These are phyloP conservation scores for Oreochromis aureus DNA, from an alignment of 2,113 vertebrate species.

Conservation along the genomic window DNA sequence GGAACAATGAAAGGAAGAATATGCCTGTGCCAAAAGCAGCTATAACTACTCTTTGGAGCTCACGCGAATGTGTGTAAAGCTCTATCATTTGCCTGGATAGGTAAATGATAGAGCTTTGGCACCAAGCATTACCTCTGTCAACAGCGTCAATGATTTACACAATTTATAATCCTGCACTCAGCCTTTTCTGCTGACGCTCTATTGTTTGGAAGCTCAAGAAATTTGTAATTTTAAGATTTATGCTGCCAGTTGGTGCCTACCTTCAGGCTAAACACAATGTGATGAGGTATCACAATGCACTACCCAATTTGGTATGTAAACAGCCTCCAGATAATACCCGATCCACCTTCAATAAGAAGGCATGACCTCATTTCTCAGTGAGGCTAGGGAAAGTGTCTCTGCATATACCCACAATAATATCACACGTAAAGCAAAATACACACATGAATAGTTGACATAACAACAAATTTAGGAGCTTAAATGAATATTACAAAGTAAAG, in stretches of 20 bases:
- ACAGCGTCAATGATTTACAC: conserved; percentile 39
- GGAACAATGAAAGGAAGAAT: neutral
- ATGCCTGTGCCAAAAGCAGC: conserved; percentile 16
- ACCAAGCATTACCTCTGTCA: conserved; percentile 48
- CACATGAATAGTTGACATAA: neutral
- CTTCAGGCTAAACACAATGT: conserved; percentile 31
- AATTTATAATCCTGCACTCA: conserved; percentile 50
- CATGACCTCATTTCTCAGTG: conserved; percentile 3
- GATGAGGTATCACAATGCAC: conserved; percentile 2
- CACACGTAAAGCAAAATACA: neutral
- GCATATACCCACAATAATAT: neutral
- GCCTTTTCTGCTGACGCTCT: conserved; percentile 30
- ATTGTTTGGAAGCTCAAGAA: conserved; percentile 14
- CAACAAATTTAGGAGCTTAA: neutral
- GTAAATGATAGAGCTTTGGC: conserved; percentile 33
- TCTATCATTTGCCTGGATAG: neutral
- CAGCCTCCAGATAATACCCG: conserved; percentile 7
- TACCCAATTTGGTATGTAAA: conserved; percentile 7
- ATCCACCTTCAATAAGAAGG: neutral
- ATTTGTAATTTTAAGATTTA: conserved; percentile 19
- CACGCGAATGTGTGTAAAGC: conserved; percentile 8
- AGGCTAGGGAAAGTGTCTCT: neutral
- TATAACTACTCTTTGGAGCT: neutral
- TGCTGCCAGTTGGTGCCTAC: neutral
- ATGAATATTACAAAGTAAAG: neutral